Percentiles rank a stretch among this genome's conserved stretches.
phyloP scores from a whole-genome alignment of 2,113 vertebrate species.

The Prolemur simus region DNA sequence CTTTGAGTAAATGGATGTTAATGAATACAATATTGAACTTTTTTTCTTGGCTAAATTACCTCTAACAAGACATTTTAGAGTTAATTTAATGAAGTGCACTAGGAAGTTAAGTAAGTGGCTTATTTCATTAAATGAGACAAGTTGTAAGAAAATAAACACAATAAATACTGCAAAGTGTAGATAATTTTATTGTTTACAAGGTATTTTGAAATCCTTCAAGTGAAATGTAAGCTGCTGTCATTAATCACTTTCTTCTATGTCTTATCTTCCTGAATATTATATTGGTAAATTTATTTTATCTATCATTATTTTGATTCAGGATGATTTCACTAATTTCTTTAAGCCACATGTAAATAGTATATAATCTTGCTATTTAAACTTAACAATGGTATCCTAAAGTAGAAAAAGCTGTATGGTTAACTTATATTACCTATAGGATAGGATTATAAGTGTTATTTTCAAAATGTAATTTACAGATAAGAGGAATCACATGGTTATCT shows the following conservation, averaged over 20 bases:
- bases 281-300: neutral
- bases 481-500: neutral
- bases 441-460: neutral
- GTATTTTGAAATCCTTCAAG: constrained; percentile 45
- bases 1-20: constrained; percentile 75
- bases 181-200: constrained; percentile 53
- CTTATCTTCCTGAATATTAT: neutral
- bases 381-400: neutral
- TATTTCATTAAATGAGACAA: constrained; percentile 69
- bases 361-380: neutral
- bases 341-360: neutral
- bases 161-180: constrained; percentile 42
- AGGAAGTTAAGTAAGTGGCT: constrained; percentile 68
- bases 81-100: constrained; percentile 73
- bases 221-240: constrained; percentile 10
- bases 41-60: constrained; percentile 73
- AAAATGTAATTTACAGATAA: constrained; percentile 12
- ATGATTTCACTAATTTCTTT: constrained; percentile 27
- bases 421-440: neutral
- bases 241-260: constrained; percentile 40
- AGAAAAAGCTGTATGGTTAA: neutral
- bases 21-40: constrained; percentile 76
- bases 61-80: constrained; percentile 76
- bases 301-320: constrained; percentile 18
- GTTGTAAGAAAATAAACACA: constrained; percentile 58